These are phyloP conservation scores for Eupithecia abbreviata DNA, from an alignment of 2,888 invertebrate species.

Conservation along the genomic window DNA sequence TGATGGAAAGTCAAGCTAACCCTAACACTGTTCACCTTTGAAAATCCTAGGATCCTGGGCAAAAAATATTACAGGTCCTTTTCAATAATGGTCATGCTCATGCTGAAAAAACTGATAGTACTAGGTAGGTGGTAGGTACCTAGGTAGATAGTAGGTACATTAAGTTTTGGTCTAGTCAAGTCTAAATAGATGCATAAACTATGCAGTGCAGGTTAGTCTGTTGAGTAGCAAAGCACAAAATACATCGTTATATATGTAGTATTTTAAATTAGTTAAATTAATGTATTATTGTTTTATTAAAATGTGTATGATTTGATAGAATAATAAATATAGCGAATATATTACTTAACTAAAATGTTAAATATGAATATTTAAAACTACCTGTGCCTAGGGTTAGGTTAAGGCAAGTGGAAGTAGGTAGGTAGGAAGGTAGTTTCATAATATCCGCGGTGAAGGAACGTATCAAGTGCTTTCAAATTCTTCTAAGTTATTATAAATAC, in stretches of 20 bases:
- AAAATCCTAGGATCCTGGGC: neutral
- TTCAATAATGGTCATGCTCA: neutral
- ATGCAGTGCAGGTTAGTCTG: neutral
- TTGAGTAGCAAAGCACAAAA: neutral
- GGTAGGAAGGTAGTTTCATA: conserved; percentile 52
- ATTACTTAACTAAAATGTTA: neutral
- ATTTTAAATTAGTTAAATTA: neutral
- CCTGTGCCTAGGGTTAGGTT: conserved; percentile 48
- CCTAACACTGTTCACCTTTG: conserved; percentile 12
- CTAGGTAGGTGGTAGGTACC: no score
- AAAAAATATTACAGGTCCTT: neutral
- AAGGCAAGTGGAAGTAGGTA: conserved; percentile 50
- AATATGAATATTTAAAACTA: neutral
- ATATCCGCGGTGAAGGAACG: conserved; percentile 47
- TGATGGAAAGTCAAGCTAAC: conserved; percentile 43
- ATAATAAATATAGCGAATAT: neutral
- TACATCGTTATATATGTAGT: neutral
- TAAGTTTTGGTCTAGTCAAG: no score
- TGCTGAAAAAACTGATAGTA: neutral
- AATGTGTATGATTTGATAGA: neutral
- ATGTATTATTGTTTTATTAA: neutral
- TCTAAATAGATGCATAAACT: neutral
- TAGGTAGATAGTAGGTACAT: no score
- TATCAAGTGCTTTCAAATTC: conserved; percentile 53
- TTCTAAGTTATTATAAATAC: conserved; percentile 67